Evolutionary conservation across 2,797 vertebrate genomes (phyloP).

Genomic region (Aythya fuligula): DNA sequence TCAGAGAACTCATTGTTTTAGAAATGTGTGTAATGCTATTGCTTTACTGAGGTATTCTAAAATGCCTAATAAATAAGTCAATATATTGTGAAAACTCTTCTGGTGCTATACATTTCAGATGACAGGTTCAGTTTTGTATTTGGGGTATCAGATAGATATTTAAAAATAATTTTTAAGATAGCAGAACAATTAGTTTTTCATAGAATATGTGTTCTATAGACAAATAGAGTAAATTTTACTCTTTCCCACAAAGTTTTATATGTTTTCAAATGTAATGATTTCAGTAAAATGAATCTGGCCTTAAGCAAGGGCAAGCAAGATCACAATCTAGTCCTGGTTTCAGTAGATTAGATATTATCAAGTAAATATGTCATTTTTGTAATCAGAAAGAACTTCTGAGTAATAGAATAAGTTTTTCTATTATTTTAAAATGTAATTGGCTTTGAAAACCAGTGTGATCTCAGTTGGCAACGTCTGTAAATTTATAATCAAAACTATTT

Average conservation of each 20-base stretch:
- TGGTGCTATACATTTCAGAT: background rate
- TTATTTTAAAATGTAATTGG: constrained; percentile 8
- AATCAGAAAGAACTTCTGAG: background rate
- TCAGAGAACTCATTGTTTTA: constrained; percentile 38
- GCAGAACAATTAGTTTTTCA: background rate
- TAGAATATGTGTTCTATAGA: background rate
- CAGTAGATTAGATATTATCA: constrained; percentile 52
- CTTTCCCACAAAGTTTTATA: constrained; percentile 6
- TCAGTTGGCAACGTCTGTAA: background rate
- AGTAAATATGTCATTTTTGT: constrained; percentile 23
- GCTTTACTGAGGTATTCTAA: constrained; percentile 28
- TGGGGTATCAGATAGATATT: background rate
- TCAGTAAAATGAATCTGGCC: background rate
- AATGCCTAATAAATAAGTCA: constrained; percentile 35
- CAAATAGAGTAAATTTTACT: background rate
- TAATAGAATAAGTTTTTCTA: background rate
- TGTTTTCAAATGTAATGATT: background rate
- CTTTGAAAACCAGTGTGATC: background rate
- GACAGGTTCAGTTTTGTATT: constrained; percentile 19
- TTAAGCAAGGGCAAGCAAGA: constrained; percentile 19
- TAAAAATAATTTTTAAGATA: background rate
- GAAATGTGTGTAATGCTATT: constrained; percentile 20
- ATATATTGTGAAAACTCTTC: constrained; percentile 17
- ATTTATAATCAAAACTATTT: background rate
- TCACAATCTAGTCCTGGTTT: constrained; percentile 31